Evolutionary conservation across 2,888 invertebrate genomes (phyloP).

Genomic region (Caenorhabditis japonica): DNA sequence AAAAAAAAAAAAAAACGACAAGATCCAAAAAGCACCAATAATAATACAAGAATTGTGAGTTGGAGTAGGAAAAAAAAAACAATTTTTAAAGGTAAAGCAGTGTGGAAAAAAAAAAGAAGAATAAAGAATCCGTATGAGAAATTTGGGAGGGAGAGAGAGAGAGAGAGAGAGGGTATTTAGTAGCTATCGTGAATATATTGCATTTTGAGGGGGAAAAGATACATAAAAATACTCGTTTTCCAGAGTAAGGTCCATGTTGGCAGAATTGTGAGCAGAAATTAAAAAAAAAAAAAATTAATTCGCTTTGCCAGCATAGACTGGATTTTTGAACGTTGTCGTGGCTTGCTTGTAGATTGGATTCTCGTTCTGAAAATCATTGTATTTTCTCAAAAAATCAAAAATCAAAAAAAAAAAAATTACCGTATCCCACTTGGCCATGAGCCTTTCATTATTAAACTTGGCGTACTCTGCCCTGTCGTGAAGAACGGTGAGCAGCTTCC

Average conservation of each 20-base stretch:
- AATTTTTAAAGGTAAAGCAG: constrained; percentile 21
- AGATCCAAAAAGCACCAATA: constrained; percentile 42
- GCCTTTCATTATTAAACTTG: constrained; percentile 95
- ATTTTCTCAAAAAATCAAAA: background rate
- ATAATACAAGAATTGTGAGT: constrained; percentile 28
- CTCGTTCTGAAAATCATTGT: constrained; percentile 84
- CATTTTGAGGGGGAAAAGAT: too few species aligned
- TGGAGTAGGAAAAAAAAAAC: too few species aligned
- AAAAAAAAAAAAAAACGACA: constrained; percentile 3
- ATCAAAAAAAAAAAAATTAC: constrained; percentile 82
- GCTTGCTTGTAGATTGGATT: constrained; percentile 99
- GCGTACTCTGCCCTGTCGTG: constrained; percentile 97
- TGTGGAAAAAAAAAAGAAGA: constrained; percentile 6
- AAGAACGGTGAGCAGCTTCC: constrained; percentile 96
- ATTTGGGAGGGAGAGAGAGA: too few species aligned
- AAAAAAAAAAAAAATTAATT: constrained; percentile 25
- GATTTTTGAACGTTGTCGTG: constrained; percentile 98
- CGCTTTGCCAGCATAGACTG: constrained; percentile 82
- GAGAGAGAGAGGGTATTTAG: too few species aligned
- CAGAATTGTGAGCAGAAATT: too few species aligned
- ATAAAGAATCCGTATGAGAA: constrained; percentile 35
- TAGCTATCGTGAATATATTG: too few species aligned
- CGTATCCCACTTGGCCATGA: constrained; percentile 98
- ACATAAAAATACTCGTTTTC: background rate
- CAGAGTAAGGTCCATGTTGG: too few species aligned